Base-by-base conservation (phyloP, 2,797 vertebrate genomes). In the Scyliorhinus canicula region DNA sequence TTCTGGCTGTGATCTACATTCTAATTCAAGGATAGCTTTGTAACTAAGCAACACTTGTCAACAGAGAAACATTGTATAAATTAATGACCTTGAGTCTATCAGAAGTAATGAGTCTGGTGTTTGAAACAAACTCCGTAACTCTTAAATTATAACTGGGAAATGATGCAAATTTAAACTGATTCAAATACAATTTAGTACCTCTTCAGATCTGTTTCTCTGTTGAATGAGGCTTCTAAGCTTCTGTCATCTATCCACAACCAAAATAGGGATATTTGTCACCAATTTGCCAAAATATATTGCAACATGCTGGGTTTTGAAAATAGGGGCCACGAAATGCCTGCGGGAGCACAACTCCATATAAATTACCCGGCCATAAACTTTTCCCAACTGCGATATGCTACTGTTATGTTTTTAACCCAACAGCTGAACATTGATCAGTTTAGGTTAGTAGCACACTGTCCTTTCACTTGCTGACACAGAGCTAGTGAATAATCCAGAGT, bases 21-120 rank as follows among this genome's bases (percentile, higher is more conserved):
- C 47, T 94, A 94, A 94, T 71, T 52, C 93, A 57, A 65, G 88
- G 88, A 91, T 91, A 91, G 88, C 88, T 91, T 63, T 91, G 88
- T 91, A 91, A 40, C 88, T 91, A 63, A 94, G 93, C 93, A 74
- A 94, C 50, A 24, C 47, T 21, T 94, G 28, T 35, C 65, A 94
- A 69, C 69, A 94, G 65, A n/a, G 67, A 94, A 94, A 71, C 50
- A 74, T 74, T 71, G 65, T 71, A 4, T 28, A 74, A 94, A 55
- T 94, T 71, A 71, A 94, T 94, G 88, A 40, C 88, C 88, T 91
- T 91, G n/a, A 57, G 6, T 94, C 44, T 35, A 50, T 94, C 65
- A 74, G 50, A 94, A 94, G 93, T 94, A 94, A 74, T 74, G 93
- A 94, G 93, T 74, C 60, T 63, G n/a, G 21, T 91, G 57, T 91